These are phyloP conservation scores for Leptinotarsa juncta DNA, from an alignment of 2,888 invertebrate genomes.

Conservation along the genomic window DNA sequence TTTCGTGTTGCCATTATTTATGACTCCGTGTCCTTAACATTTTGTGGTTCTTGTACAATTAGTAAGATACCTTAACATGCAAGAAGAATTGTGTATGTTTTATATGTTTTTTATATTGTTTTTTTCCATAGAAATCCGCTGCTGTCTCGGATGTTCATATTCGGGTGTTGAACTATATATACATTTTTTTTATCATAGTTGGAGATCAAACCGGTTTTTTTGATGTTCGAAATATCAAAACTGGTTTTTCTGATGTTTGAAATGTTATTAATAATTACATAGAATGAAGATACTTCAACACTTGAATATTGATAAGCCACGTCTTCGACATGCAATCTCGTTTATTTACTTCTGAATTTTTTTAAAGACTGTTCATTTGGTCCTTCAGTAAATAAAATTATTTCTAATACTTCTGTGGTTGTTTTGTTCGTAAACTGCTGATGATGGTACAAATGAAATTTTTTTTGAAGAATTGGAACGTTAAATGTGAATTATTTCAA, in stretches of 20 bases:
- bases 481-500: too few species aligned
- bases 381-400: constrained; percentile 51
- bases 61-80: constrained; percentile 37
- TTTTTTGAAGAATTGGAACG: too few species aligned
- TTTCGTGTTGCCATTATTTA: constrained; percentile 45
- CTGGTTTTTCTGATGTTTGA: neutral
- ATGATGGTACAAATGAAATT: neutral
- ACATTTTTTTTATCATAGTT: too few species aligned
- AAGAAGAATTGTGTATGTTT: constrained; percentile 35
- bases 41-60: constrained; percentile 37
- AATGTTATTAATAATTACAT: neutral
- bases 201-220: too few species aligned
- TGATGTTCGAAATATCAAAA: neutral
- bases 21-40: constrained; percentile 41
- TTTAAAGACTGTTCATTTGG: constrained; percentile 52
- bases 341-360: constrained; percentile 41
- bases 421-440: constrained; percentile 13
- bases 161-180: constrained; percentile 5
- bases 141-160: constrained; percentile 22
- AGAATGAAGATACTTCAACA: constrained; percentile 4
- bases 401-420: constrained; percentile 45
- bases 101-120: constrained; percentile 34
- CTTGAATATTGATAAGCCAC: constrained; percentile 18
- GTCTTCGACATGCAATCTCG: constrained; percentile 39
- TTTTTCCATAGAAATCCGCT: constrained; percentile 27